phyloP scores from a whole-genome alignment of 2,888 invertebrate species.

The Plagodis pulveraria region DNA sequence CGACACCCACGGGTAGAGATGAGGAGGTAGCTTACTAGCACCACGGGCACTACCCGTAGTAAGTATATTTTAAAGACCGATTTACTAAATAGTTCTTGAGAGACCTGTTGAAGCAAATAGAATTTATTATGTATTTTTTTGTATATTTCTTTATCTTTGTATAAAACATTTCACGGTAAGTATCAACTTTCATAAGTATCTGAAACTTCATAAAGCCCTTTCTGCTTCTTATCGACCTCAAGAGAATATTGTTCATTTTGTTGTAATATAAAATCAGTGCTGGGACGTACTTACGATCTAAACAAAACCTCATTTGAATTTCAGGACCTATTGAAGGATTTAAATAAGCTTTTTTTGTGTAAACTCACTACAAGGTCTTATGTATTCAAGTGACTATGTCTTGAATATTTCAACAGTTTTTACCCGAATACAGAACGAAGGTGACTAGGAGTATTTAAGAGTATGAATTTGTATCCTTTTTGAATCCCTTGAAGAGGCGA shows the following conservation, averaged over 20 bases:
- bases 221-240: slow-evolving; percentile 15
- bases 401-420: neutral
- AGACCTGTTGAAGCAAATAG: too few species aligned
- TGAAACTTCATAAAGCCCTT: slow-evolving; percentile 9
- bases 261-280: slow-evolving; percentile 10
- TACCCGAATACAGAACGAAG: too few species aligned
- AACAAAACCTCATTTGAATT: slow-evolving; percentile 14
- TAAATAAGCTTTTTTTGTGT: slow-evolving; percentile 9
- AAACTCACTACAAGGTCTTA: slow-evolving; percentile 1
- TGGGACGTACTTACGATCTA: slow-evolving; percentile 11
- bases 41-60: too few species aligned
- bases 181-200: slow-evolving; percentile 8
- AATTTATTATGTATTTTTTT: too few species aligned
- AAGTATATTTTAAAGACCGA: too few species aligned
- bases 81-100: too few species aligned
- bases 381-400: neutral
- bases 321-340: slow-evolving; percentile 18
- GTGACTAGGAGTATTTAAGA: too few species aligned
- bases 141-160: neutral
- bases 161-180: neutral
- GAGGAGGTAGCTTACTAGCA: too few species aligned
- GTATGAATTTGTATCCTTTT: too few species aligned
- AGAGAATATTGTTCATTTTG: slow-evolving; percentile 10
- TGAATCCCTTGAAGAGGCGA: too few species aligned
- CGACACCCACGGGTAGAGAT: too few species aligned